phyloP scores from a whole-genome alignment of 1,140 invertebrate genomes.

The Diorhabda sublineata region DNA sequence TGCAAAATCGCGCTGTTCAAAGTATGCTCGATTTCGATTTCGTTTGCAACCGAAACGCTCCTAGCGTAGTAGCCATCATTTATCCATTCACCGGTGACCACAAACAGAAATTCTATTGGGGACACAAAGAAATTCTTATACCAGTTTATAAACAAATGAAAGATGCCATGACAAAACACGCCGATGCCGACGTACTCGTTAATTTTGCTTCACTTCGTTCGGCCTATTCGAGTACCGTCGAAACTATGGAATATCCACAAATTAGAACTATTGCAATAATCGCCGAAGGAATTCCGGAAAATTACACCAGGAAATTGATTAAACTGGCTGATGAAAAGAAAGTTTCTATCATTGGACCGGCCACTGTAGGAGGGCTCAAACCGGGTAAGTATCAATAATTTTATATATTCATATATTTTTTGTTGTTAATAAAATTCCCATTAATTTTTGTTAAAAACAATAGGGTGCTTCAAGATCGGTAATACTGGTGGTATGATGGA shows the following conservation, averaged over 20 bases:
- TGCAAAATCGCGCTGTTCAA: slow-evolving; percentile 98
- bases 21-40: slow-evolving; percentile 99
- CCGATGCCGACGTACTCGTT: slow-evolving; percentile 92
- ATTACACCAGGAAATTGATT: slow-evolving; percentile 93
- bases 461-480: slow-evolving; percentile 93
- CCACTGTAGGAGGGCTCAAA: slow-evolving; percentile 97
- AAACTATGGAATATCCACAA: slow-evolving; percentile 87
- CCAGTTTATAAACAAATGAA: slow-evolving; percentile 97
- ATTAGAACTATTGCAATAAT: slow-evolving; percentile 98
- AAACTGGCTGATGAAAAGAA: slow-evolving; percentile 75
- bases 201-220: slow-evolving; percentile 98
- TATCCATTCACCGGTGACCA: slow-evolving; percentile 99
- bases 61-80: slow-evolving; percentile 91
- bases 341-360: slow-evolving; percentile 91
- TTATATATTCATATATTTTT: background rate
- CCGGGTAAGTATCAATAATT: slow-evolving; percentile 60
- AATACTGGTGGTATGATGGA: slow-evolving; percentile 99
- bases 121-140: slow-evolving; percentile 95
- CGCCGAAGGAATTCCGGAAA: slow-evolving; percentile 98
- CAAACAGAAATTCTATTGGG: slow-evolving; percentile 99
- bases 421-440: background rate
- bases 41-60: slow-evolving; percentile 85
- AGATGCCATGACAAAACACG: slow-evolving; percentile 93
- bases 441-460: background rate
- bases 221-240: slow-evolving; percentile 95